Evolutionary conservation across 2,113 vertebrate species (phyloP).

Genomic region (Gopherus evgoodei): DNA sequence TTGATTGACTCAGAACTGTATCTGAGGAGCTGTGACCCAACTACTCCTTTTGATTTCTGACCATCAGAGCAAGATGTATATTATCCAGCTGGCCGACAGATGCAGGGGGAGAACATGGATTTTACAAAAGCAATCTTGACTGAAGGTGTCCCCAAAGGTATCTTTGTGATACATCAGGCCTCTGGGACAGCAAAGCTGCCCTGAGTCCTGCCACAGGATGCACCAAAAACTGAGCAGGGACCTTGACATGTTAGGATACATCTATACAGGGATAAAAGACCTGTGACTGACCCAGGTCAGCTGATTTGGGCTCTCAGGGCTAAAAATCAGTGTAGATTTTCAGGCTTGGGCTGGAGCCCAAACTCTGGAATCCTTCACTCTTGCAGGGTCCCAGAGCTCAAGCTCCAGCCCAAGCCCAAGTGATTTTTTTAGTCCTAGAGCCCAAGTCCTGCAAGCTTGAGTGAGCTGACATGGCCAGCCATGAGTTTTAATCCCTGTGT

Average conservation of each 20-base stretch:
- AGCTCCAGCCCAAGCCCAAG: no score
- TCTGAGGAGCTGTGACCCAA: not conserved
- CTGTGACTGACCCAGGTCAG: not conserved
- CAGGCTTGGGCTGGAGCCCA: no score
- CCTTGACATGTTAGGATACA: no score
- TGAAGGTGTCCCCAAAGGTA: not conserved
- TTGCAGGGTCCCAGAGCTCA: no score
- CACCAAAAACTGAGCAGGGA: not conserved
- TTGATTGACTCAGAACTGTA: not conserved
- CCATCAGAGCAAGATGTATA: not conserved
- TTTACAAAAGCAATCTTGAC: not conserved
- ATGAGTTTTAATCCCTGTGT: no score
- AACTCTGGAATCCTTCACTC: no score
- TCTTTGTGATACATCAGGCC: not conserved
- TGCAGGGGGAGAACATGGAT: not conserved
- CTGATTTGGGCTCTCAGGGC: not conserved
- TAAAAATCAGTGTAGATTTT: no score
- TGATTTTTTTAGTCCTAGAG: no score
- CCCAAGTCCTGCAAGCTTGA: no score
- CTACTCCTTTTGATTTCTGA: not conserved
- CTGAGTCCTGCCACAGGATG: not conserved
- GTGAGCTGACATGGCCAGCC: no score
- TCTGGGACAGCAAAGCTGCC: not conserved
- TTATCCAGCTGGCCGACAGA: not conserved
- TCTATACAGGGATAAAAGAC: not conserved